Evolutionary conservation across 2,888 invertebrate species (phyloP), one percentile per base, ranked within the genome.

Genomic region (Gymnoscelis rufifasciata): DNA sequence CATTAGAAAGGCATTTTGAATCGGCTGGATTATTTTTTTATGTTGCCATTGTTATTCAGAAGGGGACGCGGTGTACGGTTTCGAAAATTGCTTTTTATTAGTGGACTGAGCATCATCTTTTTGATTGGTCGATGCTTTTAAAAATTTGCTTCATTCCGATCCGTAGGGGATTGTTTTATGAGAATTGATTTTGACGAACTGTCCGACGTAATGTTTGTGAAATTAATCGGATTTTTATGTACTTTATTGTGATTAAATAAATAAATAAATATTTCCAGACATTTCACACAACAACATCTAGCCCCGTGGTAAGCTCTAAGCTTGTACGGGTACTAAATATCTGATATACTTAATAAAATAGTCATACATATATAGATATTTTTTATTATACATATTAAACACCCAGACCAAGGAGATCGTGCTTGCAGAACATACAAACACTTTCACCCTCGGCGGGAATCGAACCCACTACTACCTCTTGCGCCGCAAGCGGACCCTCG

Each of bases 11-110:
- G 27, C 35, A 45, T 59, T 52, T 47, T 52, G 54, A 62, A 62
- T 61, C 51, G 64, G 64, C 50, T 38, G 66, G 64, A 69, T 72
- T 69, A 67, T 6, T 33, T 68, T 33, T 68, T 75, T 72, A 71
- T 74, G 70, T 71, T 65, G 60, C 54, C 51, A 59, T 70, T 74
- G 64, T 64, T 71, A 71, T 68, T 63, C 63, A 56, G 51, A 64
- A n/a, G 47, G 35, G 42, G 47, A 29, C 26, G 8, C 28, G 35
- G 47, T 42, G 23, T 42, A 38, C 24, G 33, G 47, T 33, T 42
- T 38, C 33, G 6, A 47, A 42, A 47, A 42, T 37, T 36, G 31
- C 27, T 8, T 15, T 38, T 38, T 28, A 27, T 8, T 8, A 37
- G 23, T 11, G 27, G 19, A 13, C 31, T 33, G 38, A 1, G 15